These are phyloP conservation scores for Allophyes oxyacanthae DNA, from an alignment of 2,888 invertebrate genomes.

Conservation along the genomic window DNA sequence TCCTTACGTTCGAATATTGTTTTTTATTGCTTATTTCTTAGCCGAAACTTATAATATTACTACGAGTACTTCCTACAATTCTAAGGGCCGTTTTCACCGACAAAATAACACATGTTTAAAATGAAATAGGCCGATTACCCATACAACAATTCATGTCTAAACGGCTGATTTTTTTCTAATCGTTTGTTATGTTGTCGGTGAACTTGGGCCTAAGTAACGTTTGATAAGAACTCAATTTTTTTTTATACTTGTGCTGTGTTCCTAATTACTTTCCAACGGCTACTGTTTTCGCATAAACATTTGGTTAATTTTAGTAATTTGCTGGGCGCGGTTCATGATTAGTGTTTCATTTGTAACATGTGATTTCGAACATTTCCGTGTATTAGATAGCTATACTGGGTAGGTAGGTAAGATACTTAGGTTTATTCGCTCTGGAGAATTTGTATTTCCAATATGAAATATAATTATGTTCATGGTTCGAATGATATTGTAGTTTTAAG, in stretches of 20 bases:
- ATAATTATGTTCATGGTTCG: not conserved
- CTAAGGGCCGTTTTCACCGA: no score
- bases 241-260: no score
- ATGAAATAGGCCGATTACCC: no score
- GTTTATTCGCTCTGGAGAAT: no score
- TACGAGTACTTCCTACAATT: no score
- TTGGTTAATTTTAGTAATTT: conserved; percentile 50
- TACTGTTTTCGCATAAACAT: conserved; percentile 47
- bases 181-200: no score
- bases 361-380: conserved; percentile 49
- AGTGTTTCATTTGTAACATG: conserved; percentile 49
- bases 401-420: no score
- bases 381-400: not conserved
- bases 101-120: no score
- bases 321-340: conserved; percentile 46
- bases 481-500: conserved; percentile 21
- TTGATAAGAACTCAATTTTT: no score
- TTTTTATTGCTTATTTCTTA: conserved; percentile 4
- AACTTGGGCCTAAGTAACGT: no score
- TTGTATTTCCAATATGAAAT: not conserved
- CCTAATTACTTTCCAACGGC: conserved; percentile 1
- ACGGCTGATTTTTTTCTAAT: no score
- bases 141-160: no score
- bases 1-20: conserved; percentile 33
- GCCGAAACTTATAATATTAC: not conserved